Evolutionary conservation across 1,140 invertebrate species (phyloP).

Genomic region (Plutomurus gul): DNA sequence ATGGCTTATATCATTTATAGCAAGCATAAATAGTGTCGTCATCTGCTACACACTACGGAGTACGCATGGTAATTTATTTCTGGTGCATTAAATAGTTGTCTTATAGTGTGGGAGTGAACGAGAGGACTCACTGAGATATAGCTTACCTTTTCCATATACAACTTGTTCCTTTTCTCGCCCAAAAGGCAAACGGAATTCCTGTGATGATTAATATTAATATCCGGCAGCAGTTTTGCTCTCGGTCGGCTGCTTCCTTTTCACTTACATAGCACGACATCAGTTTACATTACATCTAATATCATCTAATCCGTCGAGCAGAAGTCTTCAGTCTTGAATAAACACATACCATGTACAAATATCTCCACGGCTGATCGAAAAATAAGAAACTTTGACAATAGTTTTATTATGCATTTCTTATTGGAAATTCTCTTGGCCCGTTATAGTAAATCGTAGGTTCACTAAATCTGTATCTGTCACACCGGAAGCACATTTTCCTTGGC

Average conservation of each 20-base stretch:
- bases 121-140: too few species aligned
- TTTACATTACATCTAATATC: too few species aligned
- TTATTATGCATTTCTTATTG: too few species aligned
- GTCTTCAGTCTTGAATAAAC: not conserved
- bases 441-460: too few species aligned
- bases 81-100: not conserved
- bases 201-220: constrained; percentile 33
- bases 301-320: too few species aligned
- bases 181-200: constrained; percentile 5
- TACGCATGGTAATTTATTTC: not conserved
- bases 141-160: too few species aligned
- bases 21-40: not conserved
- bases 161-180: not conserved
- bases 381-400: too few species aligned
- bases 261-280: not conserved
- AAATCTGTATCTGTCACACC: too few species aligned
- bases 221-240: constrained; percentile 31
- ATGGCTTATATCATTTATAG: not conserved
- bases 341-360: too few species aligned
- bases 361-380: too few species aligned
- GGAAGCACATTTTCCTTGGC: too few species aligned
- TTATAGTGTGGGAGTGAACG: not conserved
- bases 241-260: not conserved
- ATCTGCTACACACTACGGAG: not conserved
- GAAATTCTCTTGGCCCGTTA: too few species aligned